phyloP scores from a whole-genome alignment of 2,888 invertebrate genomes.

The Tolmerus cingulatus region DNA sequence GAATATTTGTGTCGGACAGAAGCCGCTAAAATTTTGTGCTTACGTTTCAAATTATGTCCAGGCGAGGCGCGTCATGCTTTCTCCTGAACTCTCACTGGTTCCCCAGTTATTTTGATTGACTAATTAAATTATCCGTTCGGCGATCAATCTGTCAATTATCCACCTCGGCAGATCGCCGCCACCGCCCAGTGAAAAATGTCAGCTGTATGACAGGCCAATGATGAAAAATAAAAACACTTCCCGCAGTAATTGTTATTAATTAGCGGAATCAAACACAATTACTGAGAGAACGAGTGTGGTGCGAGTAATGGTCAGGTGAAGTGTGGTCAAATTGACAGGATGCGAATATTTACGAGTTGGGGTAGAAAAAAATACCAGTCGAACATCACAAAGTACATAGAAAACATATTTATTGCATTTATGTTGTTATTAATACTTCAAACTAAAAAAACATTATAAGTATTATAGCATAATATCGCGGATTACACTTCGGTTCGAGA shows the following conservation, averaged over 20 bases:
- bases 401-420: no score
- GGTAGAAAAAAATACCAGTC: no score
- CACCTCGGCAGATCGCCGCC: background rate
- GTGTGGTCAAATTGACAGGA: background rate
- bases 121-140: constrained; percentile 55
- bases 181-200: background rate
- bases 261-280: constrained; percentile 48
- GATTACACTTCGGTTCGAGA: no score
- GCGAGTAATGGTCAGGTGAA: background rate
- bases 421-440: no score
- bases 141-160: constrained; percentile 56
- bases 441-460: no score
- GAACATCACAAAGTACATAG: no score
- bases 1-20: constrained; percentile 10
- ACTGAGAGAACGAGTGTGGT: background rate
- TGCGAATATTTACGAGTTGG: background rate
- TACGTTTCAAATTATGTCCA: constrained; percentile 44
- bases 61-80: background rate
- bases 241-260: constrained; percentile 47
- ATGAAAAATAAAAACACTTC: constrained; percentile 18
- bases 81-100: constrained; percentile 1
- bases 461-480: no score
- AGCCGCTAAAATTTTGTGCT: constrained; percentile 40
- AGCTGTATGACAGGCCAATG: constrained; percentile 29
- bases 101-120: constrained; percentile 52